Percentiles rank a stretch among this genome's conserved stretches.
Conservation (phyloP, 2,113 vertebrate genomes). For the Raja brachyura region DNA sequence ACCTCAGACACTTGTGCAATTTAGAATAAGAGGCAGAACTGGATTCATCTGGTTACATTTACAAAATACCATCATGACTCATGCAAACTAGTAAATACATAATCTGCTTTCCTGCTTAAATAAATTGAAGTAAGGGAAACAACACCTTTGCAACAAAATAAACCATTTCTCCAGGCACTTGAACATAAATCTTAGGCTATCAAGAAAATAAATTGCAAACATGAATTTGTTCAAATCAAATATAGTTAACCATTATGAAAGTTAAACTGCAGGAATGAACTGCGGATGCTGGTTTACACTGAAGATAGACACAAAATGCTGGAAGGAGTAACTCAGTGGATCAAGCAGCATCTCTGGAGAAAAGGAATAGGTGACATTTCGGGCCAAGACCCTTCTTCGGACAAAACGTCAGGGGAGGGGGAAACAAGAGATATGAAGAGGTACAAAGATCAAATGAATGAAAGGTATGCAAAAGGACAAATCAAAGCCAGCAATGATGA, state of each 20-base stretch:
- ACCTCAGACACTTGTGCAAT: background rate
- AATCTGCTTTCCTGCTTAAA: background rate
- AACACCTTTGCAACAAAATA: background rate
- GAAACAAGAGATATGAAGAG: too few species aligned
- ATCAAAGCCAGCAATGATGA: too few species aligned
- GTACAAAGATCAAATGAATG: too few species aligned
- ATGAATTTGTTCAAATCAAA: background rate
- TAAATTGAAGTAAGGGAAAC: background rate
- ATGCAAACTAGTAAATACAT: background rate
- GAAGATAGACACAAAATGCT: too few species aligned
- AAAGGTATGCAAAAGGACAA: too few species aligned
- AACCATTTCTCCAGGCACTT: background rate
- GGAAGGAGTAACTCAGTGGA: too few species aligned
- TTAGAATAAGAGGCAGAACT: background rate
- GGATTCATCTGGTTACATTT: conserved; percentile 26
- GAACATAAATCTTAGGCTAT: background rate
- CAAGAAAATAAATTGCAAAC: background rate
- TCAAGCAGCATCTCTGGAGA: too few species aligned
- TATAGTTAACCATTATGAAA: background rate
- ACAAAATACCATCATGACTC: conserved; percentile 1
- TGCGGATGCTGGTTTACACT: too few species aligned
- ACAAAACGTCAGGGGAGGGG: too few species aligned
- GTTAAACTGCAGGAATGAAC: background rate
- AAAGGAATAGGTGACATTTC: too few species aligned
- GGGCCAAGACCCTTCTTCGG: too few species aligned